Evolutionary conservation across 2,888 invertebrate genomes (phyloP).

Genomic region (Rhaphigaster nebulosa): DNA sequence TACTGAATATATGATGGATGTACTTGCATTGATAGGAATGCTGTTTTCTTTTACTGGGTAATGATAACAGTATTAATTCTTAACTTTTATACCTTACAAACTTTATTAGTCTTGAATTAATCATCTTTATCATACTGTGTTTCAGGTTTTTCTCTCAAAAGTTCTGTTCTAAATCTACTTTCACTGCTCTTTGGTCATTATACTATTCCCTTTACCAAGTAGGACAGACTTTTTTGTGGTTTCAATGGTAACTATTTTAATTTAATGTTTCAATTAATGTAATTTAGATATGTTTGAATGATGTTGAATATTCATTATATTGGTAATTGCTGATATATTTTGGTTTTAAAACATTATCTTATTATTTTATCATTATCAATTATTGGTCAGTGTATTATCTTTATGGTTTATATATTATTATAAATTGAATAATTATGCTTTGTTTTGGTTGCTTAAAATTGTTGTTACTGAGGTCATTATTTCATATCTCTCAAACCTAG

Average conservation of each 20-base stretch:
- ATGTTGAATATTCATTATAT: background rate
- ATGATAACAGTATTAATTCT: slow-evolving; percentile 64
- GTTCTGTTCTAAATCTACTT: slow-evolving; percentile 75
- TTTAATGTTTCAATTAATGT: background rate
- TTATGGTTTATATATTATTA: background rate
- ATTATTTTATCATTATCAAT: background rate
- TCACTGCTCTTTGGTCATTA: slow-evolving; percentile 77
- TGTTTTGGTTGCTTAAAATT: background rate
- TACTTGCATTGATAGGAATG: slow-evolving; percentile 76
- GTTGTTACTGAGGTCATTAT: background rate
- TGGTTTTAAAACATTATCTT: background rate
- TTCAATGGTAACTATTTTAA: slow-evolving; percentile 76
- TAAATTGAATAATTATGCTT: background rate
- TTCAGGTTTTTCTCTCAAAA: slow-evolving; percentile 74
- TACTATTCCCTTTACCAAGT: slow-evolving; percentile 84
- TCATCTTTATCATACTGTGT: background rate
- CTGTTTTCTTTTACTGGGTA: slow-evolving; percentile 78
- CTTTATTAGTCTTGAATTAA: background rate
- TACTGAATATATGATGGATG: slow-evolving; percentile 77
- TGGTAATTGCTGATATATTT: background rate
- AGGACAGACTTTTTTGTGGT: slow-evolving; percentile 81
- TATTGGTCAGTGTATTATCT: background rate
- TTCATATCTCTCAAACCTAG: background rate
- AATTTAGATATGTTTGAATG: background rate
- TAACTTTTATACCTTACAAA: slow-evolving; percentile 49